Conservation (phyloP, 2,797 vertebrate genomes). For the Silurus aristotelis region DNA sequence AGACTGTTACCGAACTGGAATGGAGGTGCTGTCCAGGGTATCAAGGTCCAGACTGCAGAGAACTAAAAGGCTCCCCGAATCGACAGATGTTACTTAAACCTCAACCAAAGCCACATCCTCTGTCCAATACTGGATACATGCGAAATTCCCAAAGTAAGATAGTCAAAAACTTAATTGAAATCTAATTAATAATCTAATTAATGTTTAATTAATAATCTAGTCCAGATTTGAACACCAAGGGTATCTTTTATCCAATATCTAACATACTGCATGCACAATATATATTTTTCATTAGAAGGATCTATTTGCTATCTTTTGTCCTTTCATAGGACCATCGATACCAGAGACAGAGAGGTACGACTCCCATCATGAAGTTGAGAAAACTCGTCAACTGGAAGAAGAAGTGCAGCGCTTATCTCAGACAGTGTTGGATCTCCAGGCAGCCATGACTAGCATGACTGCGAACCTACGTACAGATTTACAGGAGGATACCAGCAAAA, state of each 20-base stretch:
- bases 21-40: constrained; percentile 96
- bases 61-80: constrained; percentile 76
- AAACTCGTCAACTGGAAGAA: constrained; percentile 85
- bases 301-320: constrained; percentile 15
- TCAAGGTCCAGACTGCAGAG: constrained; percentile 86
- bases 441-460: constrained; percentile 80
- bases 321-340: constrained; percentile 68
- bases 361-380: constrained; percentile 71
- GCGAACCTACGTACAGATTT: constrained; percentile 81
- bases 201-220: neutral
- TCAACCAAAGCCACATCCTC: constrained; percentile 62
- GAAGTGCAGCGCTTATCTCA: constrained; percentile 90
- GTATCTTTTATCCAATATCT: neutral
- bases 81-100: constrained; percentile 59
- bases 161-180: neutral
- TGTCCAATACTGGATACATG: constrained; percentile 60
- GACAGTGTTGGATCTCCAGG: constrained; percentile 88
- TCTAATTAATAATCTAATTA: neutral
- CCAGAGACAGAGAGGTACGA: constrained; percentile 69
- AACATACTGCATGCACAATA: neutral
- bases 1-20: constrained; percentile 89
- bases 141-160: constrained; percentile 72
- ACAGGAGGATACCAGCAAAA: constrained; percentile 87
- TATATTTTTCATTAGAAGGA: neutral
- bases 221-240: neutral